Evolutionary conservation across 1,140 invertebrate species (phyloP).

Genomic region (Yoshiicerus persimilis): DNA sequence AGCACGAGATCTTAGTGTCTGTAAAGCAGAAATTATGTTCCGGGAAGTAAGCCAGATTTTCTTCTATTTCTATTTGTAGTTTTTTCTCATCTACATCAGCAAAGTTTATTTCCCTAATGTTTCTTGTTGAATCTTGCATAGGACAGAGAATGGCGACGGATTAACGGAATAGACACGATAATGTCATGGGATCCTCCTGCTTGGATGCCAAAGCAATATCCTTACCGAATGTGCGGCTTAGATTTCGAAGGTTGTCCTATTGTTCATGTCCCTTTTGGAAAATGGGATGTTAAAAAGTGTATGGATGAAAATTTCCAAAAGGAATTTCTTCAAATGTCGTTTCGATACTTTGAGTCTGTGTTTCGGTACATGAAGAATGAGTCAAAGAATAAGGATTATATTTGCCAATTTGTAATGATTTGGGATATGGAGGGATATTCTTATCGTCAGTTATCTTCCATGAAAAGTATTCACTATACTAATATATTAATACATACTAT

Average conservation of each 20-base stretch:
- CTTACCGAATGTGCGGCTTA: constrained; percentile 16
- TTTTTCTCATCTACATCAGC: no score
- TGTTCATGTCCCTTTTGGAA: constrained; percentile 21
- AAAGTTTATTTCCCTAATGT: no score
- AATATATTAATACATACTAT: neutral
- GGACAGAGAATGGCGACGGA: neutral
- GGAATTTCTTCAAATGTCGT: neutral
- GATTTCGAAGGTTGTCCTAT: neutral
- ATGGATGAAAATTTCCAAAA: constrained; percentile 1
- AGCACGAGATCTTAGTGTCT: constrained; percentile 79
- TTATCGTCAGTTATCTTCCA: constrained; percentile 15
- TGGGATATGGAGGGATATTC: constrained; percentile 12
- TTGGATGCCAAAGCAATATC: neutral
- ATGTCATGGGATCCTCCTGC: neutral
- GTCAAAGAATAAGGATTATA: constrained; percentile 1
- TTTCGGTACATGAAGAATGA: neutral
- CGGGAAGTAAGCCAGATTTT: constrained; percentile 66
- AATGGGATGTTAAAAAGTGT: constrained; percentile 26
- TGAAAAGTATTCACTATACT: neutral
- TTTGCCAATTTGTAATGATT: constrained; percentile 23
- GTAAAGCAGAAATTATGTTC: constrained; percentile 81
- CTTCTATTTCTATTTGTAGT: no score
- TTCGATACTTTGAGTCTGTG: constrained; percentile 5
- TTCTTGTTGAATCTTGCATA: no score
- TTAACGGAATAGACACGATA: neutral